Conservation (phyloP, 1,140 invertebrate species). For the Coboldia fuscipes region DNA sequence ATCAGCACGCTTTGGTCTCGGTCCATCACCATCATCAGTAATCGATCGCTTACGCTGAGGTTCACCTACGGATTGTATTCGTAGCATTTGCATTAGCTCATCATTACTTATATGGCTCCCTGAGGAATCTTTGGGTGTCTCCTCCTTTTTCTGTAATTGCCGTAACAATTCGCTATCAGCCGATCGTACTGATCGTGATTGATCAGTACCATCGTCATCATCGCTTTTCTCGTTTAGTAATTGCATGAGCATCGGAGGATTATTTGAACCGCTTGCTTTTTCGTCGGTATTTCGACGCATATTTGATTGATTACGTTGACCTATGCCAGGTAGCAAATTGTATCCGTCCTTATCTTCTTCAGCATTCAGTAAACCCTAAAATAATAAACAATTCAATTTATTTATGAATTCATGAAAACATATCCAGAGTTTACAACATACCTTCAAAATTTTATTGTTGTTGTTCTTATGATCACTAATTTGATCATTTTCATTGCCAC, state of each 20-base stretch:
- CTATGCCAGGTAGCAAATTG: constrained; percentile 42
- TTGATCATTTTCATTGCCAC: constrained; percentile 14
- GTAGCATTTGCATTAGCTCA: constrained; percentile 30
- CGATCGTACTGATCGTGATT: constrained; percentile 30
- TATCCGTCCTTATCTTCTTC: constrained; percentile 59
- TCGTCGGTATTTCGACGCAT: background rate
- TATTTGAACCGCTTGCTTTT: background rate
- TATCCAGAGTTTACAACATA: background rate
- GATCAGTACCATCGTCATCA: constrained; percentile 32
- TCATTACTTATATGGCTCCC: constrained; percentile 18
- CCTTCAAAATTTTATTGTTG: constrained; percentile 10
- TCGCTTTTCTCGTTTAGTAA: constrained; percentile 68
- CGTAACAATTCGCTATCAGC: constrained; percentile 55
- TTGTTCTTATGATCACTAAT: constrained; percentile 23
- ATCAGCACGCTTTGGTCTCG: constrained; percentile 26
- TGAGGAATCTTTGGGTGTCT: constrained; percentile 17
- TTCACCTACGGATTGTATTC: constrained; percentile 29
- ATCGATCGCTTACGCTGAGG: constrained; percentile 42
- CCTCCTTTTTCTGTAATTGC: constrained; percentile 50
- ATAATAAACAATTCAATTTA: constrained; percentile 22
- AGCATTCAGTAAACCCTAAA: constrained; percentile 59
- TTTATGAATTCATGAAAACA: background rate
- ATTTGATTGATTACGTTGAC: background rate
- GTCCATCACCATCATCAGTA: constrained; percentile 35
- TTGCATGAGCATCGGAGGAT: constrained; percentile 24